A percentile compares a stretch with the other conserved stretches of the same genome.
Conservation (phyloP, 2,113 vertebrate species). For the Heterochromis multidens region DNA sequence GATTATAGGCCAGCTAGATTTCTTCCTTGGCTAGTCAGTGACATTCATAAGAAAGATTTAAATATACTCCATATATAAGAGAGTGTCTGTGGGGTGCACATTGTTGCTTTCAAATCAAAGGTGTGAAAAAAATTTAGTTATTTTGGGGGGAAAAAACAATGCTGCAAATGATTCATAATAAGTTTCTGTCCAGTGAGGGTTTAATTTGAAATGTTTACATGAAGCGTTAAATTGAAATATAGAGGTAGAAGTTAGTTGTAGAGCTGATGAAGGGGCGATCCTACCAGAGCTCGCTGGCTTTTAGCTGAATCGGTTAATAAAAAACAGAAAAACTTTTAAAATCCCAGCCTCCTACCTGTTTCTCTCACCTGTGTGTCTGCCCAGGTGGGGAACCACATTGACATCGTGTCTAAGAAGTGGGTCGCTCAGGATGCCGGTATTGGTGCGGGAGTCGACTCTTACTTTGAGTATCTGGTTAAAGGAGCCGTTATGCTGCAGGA, state of each 20-base stretch:
- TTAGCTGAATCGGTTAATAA: not conserved
- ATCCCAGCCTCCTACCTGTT: fast-evolving
- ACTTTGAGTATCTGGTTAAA: constrained; percentile 97
- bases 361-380: not conserved
- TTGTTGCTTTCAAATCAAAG: too few species aligned
- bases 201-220: too few species aligned
- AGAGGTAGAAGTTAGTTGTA: too few species aligned
- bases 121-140: too few species aligned
- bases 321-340: not conserved
- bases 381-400: constrained; percentile 97
- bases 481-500: constrained; percentile 95
- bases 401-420: constrained; percentile 93
- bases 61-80: too few species aligned
- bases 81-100: too few species aligned
- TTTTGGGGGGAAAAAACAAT: too few species aligned
- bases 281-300: too few species aligned
- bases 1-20: not conserved
- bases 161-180: too few species aligned
- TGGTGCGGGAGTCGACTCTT: constrained; percentile 94
- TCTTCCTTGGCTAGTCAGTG: not conserved
- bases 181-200: too few species aligned
- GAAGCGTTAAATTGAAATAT: too few species aligned
- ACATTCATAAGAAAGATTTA: not conserved
- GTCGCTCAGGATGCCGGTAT: constrained; percentile 96
- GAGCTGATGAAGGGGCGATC: not conserved